Percentiles rank a stretch among this genome's conserved stretches.
These are phyloP conservation scores for Macropus fuliginosus DNA, from an alignment of 2,797 vertebrate species.

Conservation along the genomic window DNA sequence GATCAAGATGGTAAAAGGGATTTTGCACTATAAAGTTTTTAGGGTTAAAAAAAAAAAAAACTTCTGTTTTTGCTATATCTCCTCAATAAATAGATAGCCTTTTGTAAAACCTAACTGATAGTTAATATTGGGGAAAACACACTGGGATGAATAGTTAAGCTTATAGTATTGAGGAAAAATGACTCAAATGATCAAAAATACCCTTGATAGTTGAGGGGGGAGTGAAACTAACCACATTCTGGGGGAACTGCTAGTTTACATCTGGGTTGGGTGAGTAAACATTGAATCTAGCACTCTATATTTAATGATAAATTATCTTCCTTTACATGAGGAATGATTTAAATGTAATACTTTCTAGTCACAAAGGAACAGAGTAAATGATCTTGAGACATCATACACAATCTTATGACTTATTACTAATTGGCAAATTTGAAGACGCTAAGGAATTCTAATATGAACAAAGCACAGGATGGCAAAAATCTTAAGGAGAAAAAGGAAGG, in stretches of 20 bases:
- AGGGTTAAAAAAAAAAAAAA: background rate
- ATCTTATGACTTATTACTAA: background rate
- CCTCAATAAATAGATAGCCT: background rate
- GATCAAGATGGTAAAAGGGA: background rate
- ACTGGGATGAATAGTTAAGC: background rate
- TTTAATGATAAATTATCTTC: background rate
- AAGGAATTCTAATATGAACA: slow-evolving; percentile 21
- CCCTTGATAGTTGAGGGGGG: background rate
- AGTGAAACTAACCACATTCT: background rate
- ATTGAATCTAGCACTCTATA: background rate
- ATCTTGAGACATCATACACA: background rate
- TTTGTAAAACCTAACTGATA: background rate
- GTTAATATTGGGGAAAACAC: background rate
- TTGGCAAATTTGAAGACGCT: background rate
- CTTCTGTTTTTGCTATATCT: background rate
- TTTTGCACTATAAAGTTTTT: background rate
- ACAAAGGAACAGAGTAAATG: background rate
- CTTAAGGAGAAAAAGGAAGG: background rate
- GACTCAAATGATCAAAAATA: background rate
- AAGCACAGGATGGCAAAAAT: background rate
- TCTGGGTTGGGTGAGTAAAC: background rate
- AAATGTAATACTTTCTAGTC: slow-evolving; percentile 6
- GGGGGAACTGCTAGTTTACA: background rate
- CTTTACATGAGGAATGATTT: background rate
- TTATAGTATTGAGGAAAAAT: background rate